Conservation (phyloP, 1,140 invertebrate genomes). For the Medauroidea extradentata region DNA sequence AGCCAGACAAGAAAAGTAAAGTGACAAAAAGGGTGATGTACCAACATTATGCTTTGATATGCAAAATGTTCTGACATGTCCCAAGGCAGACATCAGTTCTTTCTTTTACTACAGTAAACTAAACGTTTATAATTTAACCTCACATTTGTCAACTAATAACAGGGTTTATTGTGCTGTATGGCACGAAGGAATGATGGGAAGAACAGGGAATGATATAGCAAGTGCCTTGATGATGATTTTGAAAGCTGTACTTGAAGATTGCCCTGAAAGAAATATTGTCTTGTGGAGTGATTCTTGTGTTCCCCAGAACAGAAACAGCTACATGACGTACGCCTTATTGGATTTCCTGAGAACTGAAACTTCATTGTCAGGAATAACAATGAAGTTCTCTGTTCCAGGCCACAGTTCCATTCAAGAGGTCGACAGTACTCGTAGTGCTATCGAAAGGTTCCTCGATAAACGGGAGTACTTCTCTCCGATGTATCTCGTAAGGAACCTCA, state of each 20-base stretch:
- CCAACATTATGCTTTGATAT: too few relatives aligned
- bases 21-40: conserved; percentile 13
- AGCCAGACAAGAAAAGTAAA: conserved; percentile 14
- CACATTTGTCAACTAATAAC: conserved; percentile 18
- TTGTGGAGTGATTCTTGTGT: conserved; percentile 18
- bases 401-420: too few relatives aligned
- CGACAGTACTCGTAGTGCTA: too few relatives aligned
- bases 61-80: conserved; percentile 28
- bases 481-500: too few relatives aligned
- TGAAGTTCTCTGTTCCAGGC: too few relatives aligned
- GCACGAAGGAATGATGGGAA: conserved; percentile 20
- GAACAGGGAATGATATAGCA: conserved; percentile 26
- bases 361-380: too few relatives aligned
- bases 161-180: conserved; percentile 26
- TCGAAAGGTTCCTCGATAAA: too few relatives aligned
- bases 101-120: conserved; percentile 28
- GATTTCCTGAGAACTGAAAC: too few relatives aligned
- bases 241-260: conserved; percentile 13
- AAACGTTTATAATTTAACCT: conserved; percentile 27
- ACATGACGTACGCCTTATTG: too few relatives aligned
- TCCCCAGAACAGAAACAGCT: conserved; percentile 4
- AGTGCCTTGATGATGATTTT: conserved; percentile 27
- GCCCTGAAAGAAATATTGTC: conserved; percentile 20
- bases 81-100: conserved; percentile 21
- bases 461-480: too few relatives aligned